phyloP scores from a whole-genome alignment of 2,888 invertebrate genomes.

The Aquatica leii region DNA sequence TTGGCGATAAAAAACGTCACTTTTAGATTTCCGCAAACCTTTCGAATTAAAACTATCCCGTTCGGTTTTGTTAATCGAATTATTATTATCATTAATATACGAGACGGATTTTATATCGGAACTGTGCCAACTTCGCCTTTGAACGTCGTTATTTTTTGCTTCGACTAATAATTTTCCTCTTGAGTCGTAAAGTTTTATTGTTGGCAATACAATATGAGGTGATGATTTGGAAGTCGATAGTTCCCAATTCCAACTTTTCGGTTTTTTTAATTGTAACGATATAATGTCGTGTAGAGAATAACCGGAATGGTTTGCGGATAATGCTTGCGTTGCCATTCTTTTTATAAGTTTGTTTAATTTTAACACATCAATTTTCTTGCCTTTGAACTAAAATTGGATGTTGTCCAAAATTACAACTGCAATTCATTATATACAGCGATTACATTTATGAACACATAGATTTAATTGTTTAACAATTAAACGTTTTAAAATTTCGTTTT shows the following conservation, averaged over 20 bases:
- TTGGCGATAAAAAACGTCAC: conserved; percentile 23
- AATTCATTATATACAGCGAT: background rate
- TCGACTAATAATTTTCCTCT: conserved; percentile 69
- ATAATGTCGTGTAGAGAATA: conserved; percentile 62
- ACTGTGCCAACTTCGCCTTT: conserved; percentile 56
- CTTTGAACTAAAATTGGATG: background rate
- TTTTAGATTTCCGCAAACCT: conserved; percentile 26
- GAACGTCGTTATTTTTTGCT: conserved; percentile 66
- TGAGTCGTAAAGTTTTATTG: conserved; percentile 70
- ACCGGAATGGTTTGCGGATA: conserved; percentile 7
- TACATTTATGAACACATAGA: too few relatives aligned
- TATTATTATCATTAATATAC: conserved; percentile 8
- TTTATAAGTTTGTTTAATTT: background rate
- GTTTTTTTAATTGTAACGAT: conserved; percentile 69
- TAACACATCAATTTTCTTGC: too few relatives aligned
- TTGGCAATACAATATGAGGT: conserved; percentile 67
- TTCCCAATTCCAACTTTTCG: conserved; percentile 71
- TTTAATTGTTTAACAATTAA: too few relatives aligned
- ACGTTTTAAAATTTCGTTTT: too few relatives aligned
- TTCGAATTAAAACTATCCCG: conserved; percentile 13
- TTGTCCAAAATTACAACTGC: background rate
- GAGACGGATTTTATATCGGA: conserved; percentile 22
- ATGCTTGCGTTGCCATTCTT: background rate
- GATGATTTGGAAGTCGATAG: conserved; percentile 70
- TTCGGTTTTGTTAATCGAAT: conserved; percentile 22